Conservation (phyloP, 2,797 vertebrate genomes). For the Melanotaenia parkinsoni region DNA sequence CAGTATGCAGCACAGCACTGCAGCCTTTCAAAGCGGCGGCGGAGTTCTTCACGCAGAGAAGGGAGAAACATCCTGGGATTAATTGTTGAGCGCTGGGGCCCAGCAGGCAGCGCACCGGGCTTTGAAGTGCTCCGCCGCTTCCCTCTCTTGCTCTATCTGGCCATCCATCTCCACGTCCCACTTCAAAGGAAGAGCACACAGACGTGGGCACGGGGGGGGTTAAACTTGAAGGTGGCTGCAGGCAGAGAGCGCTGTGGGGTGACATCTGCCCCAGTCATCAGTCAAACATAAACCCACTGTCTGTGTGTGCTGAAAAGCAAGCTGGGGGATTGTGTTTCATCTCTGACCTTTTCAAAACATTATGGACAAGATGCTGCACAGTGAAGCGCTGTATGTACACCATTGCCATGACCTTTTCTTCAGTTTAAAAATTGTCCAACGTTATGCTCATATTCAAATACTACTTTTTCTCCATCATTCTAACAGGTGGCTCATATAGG, state of each 20-base stretch:
- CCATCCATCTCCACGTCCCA: constrained; percentile 62
- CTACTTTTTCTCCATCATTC: constrained; percentile 3
- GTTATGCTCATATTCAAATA: too few relatives aligned
- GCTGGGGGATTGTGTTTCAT: constrained; percentile 31
- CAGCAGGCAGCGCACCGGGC: constrained; percentile 63
- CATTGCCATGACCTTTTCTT: not conserved
- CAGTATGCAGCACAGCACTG: constrained; percentile 40
- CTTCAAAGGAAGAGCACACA: constrained; percentile 69
- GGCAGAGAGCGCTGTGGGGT: constrained; percentile 31
- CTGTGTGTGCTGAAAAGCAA: constrained; percentile 5
- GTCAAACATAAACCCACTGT: constrained; percentile 32
- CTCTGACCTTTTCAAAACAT: constrained; percentile 54
- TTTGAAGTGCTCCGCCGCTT: constrained; percentile 75
- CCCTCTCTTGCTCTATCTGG: constrained; percentile 55
- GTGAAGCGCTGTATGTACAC: not conserved
- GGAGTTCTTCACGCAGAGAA: constrained; percentile 55
- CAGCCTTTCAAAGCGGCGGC: constrained; percentile 60
- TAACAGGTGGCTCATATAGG: not conserved
- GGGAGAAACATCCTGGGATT: constrained; percentile 74
- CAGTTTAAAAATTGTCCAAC: not conserved
- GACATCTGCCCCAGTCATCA: constrained; percentile 54
- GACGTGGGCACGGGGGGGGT: constrained; percentile 44
- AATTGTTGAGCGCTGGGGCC: constrained; percentile 66
- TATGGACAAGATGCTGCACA: constrained; percentile 30
- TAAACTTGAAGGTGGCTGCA: constrained; percentile 27